Base-by-base conservation (phyloP, 1,140 invertebrate species). In the Ylistrum balloti region DNA sequence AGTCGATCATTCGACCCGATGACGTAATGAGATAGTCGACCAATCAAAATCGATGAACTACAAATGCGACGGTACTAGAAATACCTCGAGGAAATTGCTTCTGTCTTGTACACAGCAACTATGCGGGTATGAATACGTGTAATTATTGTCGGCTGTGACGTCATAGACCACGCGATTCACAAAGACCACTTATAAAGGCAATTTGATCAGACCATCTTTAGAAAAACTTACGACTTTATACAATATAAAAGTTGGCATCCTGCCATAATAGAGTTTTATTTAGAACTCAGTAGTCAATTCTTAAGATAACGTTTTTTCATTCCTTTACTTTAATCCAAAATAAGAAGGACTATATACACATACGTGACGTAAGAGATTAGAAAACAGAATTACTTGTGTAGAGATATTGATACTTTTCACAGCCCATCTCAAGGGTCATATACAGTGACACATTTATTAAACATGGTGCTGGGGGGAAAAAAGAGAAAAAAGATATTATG, bases 21-120 rank as follows among this genome's bases (percentile, higher is more conserved):
- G 56, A 74, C 56, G 56, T 74, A 74, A 74, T 74, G 28, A 74
- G 56, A 74, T 74, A 74, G 28, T 74, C 56, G 56, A 7, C 56
- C 56, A 74, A 74, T 74, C 56, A 28, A 74, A 74, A 74, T 74
- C 56, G 56, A 74, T 74, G 56, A 28, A 74, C 28, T 28, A 22
- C 56, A n/a, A 74, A 74, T 28, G 56, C 56, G 56, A 17, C 22
- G n/a, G 56, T 74, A 74, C 56, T 74, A 74, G 56, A n/a, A 74
- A 1, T n/a, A 74, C 17, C 56, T 9, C 22, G 20, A 28, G 56
- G n/a, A 74, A 74, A 74, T 74, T 74, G 56, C 20, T 28, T 74
- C 56, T 74, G 56, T 74, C 56, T 74, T 74, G 56, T 74, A 74
- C n/a, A 74, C 22, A 28, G 22, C 22, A 74, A 74, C 22, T 74